Evolutionary conservation across 2,888 invertebrate species (phyloP).

Genomic region (Yponomeuta sedellus): DNA sequence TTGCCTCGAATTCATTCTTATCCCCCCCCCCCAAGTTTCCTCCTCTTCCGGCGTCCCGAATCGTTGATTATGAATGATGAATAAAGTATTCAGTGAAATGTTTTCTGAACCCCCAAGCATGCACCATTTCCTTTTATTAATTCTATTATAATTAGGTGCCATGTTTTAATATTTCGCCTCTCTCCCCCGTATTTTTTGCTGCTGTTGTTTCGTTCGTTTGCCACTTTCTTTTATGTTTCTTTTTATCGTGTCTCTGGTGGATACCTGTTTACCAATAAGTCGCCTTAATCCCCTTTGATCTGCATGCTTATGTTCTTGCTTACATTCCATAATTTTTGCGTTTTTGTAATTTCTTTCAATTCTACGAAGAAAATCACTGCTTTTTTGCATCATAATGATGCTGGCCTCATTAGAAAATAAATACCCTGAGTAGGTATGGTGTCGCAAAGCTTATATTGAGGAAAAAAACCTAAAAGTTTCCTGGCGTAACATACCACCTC

Average conservation of each 20-base stretch:
- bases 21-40: not conserved
- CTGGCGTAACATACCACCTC: not conserved
- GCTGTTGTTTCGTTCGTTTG: not conserved
- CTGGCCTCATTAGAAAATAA: no score
- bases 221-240: not conserved
- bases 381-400: not conserved
- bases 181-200: not conserved
- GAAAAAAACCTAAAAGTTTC: not conserved
- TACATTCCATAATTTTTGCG: not conserved
- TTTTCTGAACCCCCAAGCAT: slow-evolving; percentile 10
- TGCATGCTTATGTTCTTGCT: not conserved
- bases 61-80: slow-evolving; percentile 17
- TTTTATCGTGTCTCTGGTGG: not conserved
- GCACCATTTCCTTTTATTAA: not conserved
- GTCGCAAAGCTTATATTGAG: not conserved
- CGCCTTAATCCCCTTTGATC: not conserved
- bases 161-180: slow-evolving; percentile 7
- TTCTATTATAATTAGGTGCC: slow-evolving; percentile 6
- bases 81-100: slow-evolving; percentile 16
- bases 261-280: not conserved
- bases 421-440: no score
- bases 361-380: not conserved
- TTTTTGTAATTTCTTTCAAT: not conserved
- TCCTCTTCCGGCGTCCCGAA: slow-evolving; percentile 10
- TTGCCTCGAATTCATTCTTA: slow-evolving; percentile 10